Evolutionary conservation across 2,113 vertebrate genomes (phyloP), one percentile per base, ranked within the genome.

Genomic region (Hoplias malabaricus): DNA sequence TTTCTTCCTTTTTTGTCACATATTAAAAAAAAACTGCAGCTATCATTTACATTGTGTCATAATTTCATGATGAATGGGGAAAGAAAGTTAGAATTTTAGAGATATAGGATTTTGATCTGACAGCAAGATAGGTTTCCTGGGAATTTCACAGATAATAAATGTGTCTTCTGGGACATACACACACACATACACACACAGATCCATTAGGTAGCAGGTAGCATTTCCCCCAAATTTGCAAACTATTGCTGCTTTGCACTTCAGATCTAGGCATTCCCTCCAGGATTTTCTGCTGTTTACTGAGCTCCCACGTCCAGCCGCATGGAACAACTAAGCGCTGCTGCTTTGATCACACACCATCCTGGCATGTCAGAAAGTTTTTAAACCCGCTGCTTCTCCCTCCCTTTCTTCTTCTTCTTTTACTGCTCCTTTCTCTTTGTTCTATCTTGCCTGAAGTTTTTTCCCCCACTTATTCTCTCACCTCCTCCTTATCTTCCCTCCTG

Each of bases 301-400:
- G 19, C 59, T 36, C 59, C n/a, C 31, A 63, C 34, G 33, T 63
- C 59, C 59, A 36, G 21, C 33, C n/a, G 33, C 59, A 34, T 16
- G 9, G 73, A 16, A 36, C 11, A 50, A 75, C 8, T 19, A 67
- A 71, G 46, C 50, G 21, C 19, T 48, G 34, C 40, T n/a, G 27
- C 68, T 69, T 33, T 59, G 69, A 80, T 83, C 69, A 80, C 19
- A 77, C 40, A 34, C 48, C 23, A 78, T 56, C 42, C 65, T 53
- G 14, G 10, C 57, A 66, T 25, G 48, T 66, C 23, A 69, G 54
- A 74, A 73, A 34, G 56, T 74, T 77, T 69, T 83, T 48, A n/a
- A 38, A 36, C 5, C 25, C 4, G 10, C 38, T 50, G 43, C 19
- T 29, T 75, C 67, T 82, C 73, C 68, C 61, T n/a, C 13, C 29